phyloP scores from a whole-genome alignment of 2,888 invertebrate genomes.

The Calliopum simillimum region DNA sequence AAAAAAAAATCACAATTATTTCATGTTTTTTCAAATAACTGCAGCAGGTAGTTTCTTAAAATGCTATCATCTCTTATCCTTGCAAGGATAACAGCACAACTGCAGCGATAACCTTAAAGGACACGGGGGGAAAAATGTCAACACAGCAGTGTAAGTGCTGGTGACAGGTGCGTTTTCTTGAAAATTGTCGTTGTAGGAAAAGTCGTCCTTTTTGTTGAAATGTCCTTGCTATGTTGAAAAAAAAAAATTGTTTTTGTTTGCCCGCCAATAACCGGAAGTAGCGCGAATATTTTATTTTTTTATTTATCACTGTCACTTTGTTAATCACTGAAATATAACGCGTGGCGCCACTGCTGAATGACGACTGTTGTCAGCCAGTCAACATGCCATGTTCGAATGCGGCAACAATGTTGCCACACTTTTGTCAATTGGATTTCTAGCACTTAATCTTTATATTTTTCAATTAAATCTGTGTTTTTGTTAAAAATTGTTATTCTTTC shows the following conservation, averaged over 20 bases:
- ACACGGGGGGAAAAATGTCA: neutral
- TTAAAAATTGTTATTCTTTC: slow-evolving; percentile 2
- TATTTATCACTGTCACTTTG: slow-evolving; percentile 21
- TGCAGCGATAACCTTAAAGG: too few relatives aligned
- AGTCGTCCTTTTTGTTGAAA: neutral
- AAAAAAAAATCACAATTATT: too few relatives aligned
- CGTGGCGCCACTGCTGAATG: slow-evolving; percentile 43
- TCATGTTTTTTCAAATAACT: too few relatives aligned
- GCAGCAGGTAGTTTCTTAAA: neutral
- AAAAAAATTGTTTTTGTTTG: neutral
- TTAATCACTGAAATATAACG: slow-evolving; percentile 39
- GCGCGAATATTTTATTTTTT: neutral
- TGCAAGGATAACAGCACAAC: too few relatives aligned
- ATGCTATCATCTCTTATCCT: too few relatives aligned
- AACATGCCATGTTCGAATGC: slow-evolving; percentile 48
- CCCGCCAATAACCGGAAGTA: slow-evolving; percentile 24
- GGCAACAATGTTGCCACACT: slow-evolving; percentile 18
- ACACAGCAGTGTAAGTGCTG: neutral
- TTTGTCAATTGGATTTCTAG: slow-evolving; percentile 11
- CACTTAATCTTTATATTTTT: neutral
- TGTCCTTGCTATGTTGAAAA: neutral
- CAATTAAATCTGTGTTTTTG: neutral
- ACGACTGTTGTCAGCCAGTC: slow-evolving; percentile 41
- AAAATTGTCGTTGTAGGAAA: neutral
- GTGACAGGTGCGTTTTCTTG: neutral